Evolutionary conservation across 2,113 vertebrate genomes (phyloP).

Genomic region (Macquaria australasica): DNA sequence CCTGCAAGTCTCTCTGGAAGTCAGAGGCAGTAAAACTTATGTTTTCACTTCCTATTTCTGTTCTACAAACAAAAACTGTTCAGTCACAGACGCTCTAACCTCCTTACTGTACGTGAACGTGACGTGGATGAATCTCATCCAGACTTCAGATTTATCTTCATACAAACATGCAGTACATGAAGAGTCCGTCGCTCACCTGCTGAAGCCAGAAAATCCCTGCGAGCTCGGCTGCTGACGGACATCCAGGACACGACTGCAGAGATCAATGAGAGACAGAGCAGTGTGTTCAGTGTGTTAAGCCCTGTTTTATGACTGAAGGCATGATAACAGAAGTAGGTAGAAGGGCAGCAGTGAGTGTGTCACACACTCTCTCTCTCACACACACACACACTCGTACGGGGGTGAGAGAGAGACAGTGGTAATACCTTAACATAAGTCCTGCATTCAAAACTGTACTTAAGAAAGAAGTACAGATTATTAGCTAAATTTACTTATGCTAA

Average conservation of each 20-base stretch:
- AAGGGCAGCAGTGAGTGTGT: neutral
- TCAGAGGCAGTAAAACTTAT: neutral
- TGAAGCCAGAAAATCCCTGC: neutral
- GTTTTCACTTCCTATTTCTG: neutral
- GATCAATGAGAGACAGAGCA: constrained; percentile 1
- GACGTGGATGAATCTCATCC: neutral
- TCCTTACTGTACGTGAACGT: neutral
- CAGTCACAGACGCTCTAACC: neutral
- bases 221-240: constrained; percentile 1
- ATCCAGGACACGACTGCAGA: constrained; percentile 15
- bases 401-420: no score
- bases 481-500: no score
- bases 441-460: no score
- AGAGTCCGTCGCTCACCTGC: constrained; percentile 31
- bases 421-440: neutral
- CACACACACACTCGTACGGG: no score
- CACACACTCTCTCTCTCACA: neutral
- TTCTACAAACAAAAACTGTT: neutral
- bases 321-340: constrained; percentile 53
- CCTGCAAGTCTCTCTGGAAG: no score
- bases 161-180: neutral
- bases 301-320: constrained; percentile 47
- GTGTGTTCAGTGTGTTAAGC: constrained; percentile 1
- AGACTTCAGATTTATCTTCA: neutral
- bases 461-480: no score